Evolutionary conservation across 2,113 vertebrate species (phyloP).

Genomic region (Zosterops pallidus): DNA sequence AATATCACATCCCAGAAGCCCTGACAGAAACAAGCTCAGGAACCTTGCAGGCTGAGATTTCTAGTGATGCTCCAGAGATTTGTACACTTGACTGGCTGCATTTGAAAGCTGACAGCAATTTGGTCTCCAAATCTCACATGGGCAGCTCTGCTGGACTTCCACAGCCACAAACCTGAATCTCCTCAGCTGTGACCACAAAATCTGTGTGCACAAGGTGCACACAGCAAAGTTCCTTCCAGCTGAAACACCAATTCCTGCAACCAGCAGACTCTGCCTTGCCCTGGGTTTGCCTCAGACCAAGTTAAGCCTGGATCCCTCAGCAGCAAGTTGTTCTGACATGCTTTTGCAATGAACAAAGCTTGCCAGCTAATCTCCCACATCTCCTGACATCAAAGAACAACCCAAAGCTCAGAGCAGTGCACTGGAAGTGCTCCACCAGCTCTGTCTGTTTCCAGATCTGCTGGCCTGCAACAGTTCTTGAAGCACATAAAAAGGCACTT

Average conservation of each 20-base stretch:
- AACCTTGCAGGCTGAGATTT: neutral
- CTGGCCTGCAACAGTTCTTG: neutral
- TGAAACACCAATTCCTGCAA: neutral
- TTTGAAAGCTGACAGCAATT: neutral
- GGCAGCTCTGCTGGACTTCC: neutral
- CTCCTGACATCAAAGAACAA: neutral
- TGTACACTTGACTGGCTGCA: rapidly evolving
- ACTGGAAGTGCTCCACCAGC: neutral
- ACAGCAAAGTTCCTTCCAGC: neutral
- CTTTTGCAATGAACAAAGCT: neutral
- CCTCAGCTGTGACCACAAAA: neutral
- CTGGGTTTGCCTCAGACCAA: neutral
- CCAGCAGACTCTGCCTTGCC: neutral
- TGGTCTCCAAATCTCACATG: neutral
- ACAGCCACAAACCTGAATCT: neutral
- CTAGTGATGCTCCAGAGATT: neutral
- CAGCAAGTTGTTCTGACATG: neutral
- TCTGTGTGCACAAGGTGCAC: neutral
- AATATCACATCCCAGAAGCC: neutral
- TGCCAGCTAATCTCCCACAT: neutral
- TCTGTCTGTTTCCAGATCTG: neutral
- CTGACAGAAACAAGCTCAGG: neutral
- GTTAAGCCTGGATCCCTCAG: neutral
- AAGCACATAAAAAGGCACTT: neutral
- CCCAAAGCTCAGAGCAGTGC: neutral